phyloP scores from a whole-genome alignment of 2,888 invertebrate genomes.

The Sphaerolaimus hirsutus region DNA sequence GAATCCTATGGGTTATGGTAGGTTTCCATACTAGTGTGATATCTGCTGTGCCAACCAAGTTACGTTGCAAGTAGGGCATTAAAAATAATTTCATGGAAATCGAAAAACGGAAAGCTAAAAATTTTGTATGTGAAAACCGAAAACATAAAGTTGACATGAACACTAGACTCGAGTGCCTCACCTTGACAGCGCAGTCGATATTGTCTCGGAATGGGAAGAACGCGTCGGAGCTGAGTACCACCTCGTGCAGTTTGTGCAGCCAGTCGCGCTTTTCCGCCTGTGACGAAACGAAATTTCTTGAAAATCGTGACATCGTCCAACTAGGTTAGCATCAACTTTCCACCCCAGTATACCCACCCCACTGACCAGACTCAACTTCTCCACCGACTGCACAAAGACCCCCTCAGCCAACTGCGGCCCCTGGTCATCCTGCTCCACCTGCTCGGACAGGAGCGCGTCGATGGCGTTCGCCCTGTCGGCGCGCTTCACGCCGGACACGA shows the following conservation, averaged over 20 bases:
- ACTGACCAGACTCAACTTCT: background rate
- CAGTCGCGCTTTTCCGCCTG: conserved; percentile 25
- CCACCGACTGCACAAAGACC: background rate
- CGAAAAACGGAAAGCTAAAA: background rate
- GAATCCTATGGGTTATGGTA: too few species aligned
- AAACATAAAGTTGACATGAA: too few species aligned
- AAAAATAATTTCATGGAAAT: background rate
- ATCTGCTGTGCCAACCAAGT: background rate
- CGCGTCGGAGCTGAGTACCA: conserved; percentile 71
- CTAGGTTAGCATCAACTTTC: too few species aligned
- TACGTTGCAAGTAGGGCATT: background rate
- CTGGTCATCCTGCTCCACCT: conserved; percentile 1
- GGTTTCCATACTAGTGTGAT: too few species aligned
- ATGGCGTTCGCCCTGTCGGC: conserved; percentile 82
- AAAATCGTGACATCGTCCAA: too few species aligned
- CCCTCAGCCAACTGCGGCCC: conserved; percentile 27
- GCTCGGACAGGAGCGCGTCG: conserved; percentile 34
- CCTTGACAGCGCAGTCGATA: conserved; percentile 39
- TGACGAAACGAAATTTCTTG: too few species aligned
- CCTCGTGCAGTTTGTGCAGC: conserved; percentile 38
- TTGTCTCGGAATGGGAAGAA: conserved; percentile 97
- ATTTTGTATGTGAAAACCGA: too few species aligned
- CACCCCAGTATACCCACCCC: too few species aligned
- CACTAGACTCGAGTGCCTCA: too few species aligned
- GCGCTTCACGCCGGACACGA: conserved; percentile 58